phyloP scores from a whole-genome alignment of 1,140 invertebrate genomes.

The Papilio helenus region DNA sequence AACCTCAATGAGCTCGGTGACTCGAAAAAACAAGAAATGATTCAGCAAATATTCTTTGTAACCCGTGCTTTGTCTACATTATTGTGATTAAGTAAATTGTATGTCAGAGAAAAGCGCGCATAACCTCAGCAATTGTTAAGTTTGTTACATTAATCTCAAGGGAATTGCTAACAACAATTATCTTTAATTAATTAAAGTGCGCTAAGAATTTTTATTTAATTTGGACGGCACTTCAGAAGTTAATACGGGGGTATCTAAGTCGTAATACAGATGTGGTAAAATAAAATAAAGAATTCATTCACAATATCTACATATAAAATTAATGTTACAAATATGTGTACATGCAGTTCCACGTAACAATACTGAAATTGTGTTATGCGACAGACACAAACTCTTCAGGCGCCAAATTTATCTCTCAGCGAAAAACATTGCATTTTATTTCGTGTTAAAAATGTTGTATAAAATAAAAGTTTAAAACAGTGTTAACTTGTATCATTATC shows the following conservation, averaged over 20 bases:
- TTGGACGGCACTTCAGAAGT: neutral
- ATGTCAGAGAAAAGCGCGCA: neutral
- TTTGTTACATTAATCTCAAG: neutral
- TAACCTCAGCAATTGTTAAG: neutral
- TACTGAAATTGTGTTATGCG: slow-evolving; percentile 13
- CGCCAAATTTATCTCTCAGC: neutral
- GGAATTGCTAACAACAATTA: neutral
- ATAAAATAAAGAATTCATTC: neutral
- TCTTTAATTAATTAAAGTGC: neutral
- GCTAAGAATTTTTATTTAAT: neutral
- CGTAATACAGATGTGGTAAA: neutral
- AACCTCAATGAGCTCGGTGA: slow-evolving; percentile 60
- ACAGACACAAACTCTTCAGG: slow-evolving; percentile 20
- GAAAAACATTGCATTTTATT: slow-evolving; percentile 9
- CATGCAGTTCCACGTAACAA: slow-evolving; percentile 5
- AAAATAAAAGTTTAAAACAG: neutral
- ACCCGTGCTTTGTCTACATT: slow-evolving; percentile 18
- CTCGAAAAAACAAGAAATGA: slow-evolving; percentile 55
- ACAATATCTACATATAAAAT: neutral
- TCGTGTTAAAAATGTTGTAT: neutral
- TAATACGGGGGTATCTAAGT: neutral
- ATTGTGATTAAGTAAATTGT: slow-evolving; percentile 23
- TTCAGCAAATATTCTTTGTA: slow-evolving; percentile 22
- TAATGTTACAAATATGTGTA: neutral
- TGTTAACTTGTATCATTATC: neutral